Evolutionary conservation across 2,888 invertebrate species (phyloP), one percentile per base, ranked within the genome.

Genomic region (Megamerina dolium): DNA sequence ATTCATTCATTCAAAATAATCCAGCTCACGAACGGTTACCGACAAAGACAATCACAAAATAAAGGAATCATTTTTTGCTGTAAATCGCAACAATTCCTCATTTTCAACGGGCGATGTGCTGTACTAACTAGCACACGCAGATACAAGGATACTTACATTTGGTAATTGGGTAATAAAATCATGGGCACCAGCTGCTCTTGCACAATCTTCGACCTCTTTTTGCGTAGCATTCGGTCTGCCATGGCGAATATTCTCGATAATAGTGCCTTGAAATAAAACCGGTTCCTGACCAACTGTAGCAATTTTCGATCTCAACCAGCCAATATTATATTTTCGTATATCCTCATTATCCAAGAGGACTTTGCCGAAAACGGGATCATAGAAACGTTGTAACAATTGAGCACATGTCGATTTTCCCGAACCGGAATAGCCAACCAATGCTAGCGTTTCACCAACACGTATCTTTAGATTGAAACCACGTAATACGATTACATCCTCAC

Each of bases 201-300:
- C 82, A 0, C 87, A 86, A 26, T 76, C 75, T 54, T 82, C 77
- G 49, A 87, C 79, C 60, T 86, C 85, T 46, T 79, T 77, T 45
- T 81, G 78, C 1, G 79, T 80, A 48, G 83, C 80, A 36, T 73
- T 72, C 10, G 80, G 78, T 57, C 81, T 80, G 46, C 92, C 92
- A 73, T 88, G 84, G 45, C 85, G 71, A 35, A 80, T 80, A 60
- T 80, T 80, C 49, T 80, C 79, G 0, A 56, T 68, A 67, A 93
- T 87, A 17, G 81, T 81, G 4, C 86, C 83, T 57, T 85, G 82
- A 67, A 93, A 92, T 5, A 93, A 74, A 4, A 87, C 83, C 0
- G 90, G 92, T 54, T 93, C 92, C 66, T 93, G 92, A 0, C 89
- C 87, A 12, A 93, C 92, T 5, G 91, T 79, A 0, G 88, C 90